Evolutionary conservation across 2,113 vertebrate genomes (phyloP).

Genomic region (Colius striatus): DNA sequence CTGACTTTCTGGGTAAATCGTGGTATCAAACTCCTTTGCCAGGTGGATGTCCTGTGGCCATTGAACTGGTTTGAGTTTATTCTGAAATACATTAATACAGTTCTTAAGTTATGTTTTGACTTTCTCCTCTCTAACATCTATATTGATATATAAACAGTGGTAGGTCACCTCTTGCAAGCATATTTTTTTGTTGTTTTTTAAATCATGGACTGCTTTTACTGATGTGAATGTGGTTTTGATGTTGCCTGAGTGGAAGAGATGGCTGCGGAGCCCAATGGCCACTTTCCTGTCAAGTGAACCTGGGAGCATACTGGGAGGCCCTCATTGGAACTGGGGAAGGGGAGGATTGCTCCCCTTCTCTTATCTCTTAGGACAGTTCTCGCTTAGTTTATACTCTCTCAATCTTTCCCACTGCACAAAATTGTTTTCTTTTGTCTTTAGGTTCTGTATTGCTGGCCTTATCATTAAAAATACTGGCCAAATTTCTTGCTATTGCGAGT

Average conservation of each 20-base stretch:
- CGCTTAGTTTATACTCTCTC: background rate
- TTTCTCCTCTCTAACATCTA: conserved; percentile 4
- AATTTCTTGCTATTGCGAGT: background rate
- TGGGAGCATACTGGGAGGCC: background rate
- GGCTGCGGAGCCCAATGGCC: background rate
- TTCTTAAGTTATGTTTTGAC: conserved; percentile 44
- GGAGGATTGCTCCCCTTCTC: background rate
- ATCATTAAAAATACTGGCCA: background rate
- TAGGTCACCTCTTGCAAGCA: background rate
- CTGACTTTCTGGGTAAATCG: conserved; percentile 16
- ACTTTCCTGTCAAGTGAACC: background rate
- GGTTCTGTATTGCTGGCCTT: background rate
- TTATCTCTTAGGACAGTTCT: background rate
- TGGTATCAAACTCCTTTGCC: background rate
- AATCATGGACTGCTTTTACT: background rate
- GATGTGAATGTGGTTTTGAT: background rate
- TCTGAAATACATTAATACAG: background rate
- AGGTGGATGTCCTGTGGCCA: background rate
- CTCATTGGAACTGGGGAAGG: background rate
- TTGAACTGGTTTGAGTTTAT: conserved; percentile 39
- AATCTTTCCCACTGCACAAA: background rate
- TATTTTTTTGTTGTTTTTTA: background rate
- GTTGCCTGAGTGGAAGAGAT: background rate
- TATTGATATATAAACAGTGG: conserved; percentile 43
- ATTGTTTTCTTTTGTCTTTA: background rate